Evolutionary conservation across 2,888 invertebrate genomes (phyloP), one percentile per base, ranked within the genome.

Genomic region (Hirtodrosophila duncani): DNA sequence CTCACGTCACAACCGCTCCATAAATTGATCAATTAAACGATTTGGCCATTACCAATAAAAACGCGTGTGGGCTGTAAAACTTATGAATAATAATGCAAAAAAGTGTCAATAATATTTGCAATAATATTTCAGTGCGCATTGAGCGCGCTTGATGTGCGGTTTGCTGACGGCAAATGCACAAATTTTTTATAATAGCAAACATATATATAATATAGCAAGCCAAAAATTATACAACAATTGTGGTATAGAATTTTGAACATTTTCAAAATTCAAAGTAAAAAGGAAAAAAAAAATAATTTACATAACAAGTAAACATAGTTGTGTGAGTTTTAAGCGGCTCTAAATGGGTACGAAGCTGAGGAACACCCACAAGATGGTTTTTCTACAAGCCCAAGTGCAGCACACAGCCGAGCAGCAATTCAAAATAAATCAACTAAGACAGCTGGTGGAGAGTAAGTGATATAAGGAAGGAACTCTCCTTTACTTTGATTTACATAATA

Each of bases 401-500:
- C 64, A 71, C 29, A 67, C 82, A 4, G 51, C 50, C 2, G 72
- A 77, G 30, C 64, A 84, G 41, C 38, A 44, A 24, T 62, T 77
- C 6, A 83, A 82, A 42, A 70, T 84, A 9, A 41, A 60, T 1
- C 65, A 83, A 37, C 38, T 84, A 10, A 65, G 82, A 10, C 61
- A 70, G 38, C 45, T 74, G 17, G 74, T 84, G 18, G 61, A 79
- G 39, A 75, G 83, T 83, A 67, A 67, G 62, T 36, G 7, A 26
- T n/a, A n/a, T n/a, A n/a, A n/a, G n/a, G n/a, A n/a, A n/a, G 0
- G 6, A 10, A 1, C 4, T 9, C 5, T 33, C 9, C 3, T n/a
- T 10, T 3, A 11, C n/a, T 1, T 6, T 8, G 6, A 9, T 24
- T 14, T 1, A 11, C 2, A 6, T 10, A 11, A 20, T 27, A 6